These are phyloP conservation scores for Sycophila sp. DNA, from an alignment of 1,140 invertebrate species.

Conservation along the genomic window DNA sequence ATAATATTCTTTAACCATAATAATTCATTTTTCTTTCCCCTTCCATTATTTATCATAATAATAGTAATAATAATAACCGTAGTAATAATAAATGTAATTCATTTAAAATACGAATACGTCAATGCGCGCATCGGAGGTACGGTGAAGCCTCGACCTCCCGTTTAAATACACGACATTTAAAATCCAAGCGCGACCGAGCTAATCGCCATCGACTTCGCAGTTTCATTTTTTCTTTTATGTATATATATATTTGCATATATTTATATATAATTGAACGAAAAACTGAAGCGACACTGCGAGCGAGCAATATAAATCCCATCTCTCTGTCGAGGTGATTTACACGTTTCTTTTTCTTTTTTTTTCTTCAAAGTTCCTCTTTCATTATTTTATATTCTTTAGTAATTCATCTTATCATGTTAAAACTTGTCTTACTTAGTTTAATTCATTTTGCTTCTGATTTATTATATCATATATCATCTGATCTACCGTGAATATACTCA, in stretches of 20 bases:
- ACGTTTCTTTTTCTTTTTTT: not conserved
- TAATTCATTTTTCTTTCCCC: too few relatives aligned
- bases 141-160: not conserved
- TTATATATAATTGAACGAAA: slow-evolving; percentile 13
- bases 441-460: slow-evolving; percentile 10
- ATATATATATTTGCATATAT: not conserved
- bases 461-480: slow-evolving; percentile 44
- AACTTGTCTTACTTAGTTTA: slow-evolving; percentile 10
- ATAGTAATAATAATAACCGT: slow-evolving; percentile 4
- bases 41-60: slow-evolving; percentile 50
- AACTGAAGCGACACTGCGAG: slow-evolving; percentile 17
- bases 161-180: slow-evolving; percentile 10
- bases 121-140: slow-evolving; percentile 6
- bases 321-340: slow-evolving; percentile 15
- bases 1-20: not conserved
- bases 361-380: not conserved
- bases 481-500: slow-evolving; percentile 43
- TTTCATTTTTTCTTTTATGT: slow-evolving; percentile 41
- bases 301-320: slow-evolving; percentile 24
- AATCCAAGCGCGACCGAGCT: slow-evolving; percentile 38
- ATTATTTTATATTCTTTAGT: not conserved
- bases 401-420: not conserved
- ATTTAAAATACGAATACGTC: slow-evolving; percentile 19
- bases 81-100: slow-evolving; percentile 25
- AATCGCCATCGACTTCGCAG: slow-evolving; percentile 38